Conservation (phyloP, 2,113 vertebrate species). For the Peucedramus taeniatus region DNA sequence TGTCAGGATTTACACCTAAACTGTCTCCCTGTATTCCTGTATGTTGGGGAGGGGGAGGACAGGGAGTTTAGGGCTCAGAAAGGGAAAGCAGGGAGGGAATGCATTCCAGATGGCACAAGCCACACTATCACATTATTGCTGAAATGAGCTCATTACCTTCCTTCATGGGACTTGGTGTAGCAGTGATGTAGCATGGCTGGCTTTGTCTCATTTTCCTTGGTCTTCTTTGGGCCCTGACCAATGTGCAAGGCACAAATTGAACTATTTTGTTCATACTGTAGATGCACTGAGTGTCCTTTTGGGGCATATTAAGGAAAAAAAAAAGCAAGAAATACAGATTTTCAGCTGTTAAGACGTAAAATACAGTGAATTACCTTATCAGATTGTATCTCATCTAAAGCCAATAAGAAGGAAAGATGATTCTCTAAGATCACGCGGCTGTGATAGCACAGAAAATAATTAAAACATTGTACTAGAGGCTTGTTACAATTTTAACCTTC, state of each 20-base stretch:
- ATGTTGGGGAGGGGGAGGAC: accelerated
- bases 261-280: background rate
- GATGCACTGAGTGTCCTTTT: background rate
- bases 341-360: background rate
- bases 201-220: background rate
- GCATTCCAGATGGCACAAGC: slow-evolving; percentile 1
- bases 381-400: background rate
- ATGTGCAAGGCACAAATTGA: background rate
- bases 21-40: background rate
- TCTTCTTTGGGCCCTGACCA: background rate
- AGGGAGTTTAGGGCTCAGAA: background rate
- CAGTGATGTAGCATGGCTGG: background rate
- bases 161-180: background rate
- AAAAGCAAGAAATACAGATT: background rate
- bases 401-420: background rate
- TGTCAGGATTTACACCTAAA: background rate
- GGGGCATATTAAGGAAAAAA: background rate
- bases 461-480: background rate
- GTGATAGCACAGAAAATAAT: background rate
- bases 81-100: background rate
- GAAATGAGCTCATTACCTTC: background rate
- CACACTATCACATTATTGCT: background rate
- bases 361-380: background rate
- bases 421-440: background rate
- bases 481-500: background rate